phyloP scores from a whole-genome alignment of 1,140 invertebrate genomes.

The Polyergus mexicanus region DNA sequence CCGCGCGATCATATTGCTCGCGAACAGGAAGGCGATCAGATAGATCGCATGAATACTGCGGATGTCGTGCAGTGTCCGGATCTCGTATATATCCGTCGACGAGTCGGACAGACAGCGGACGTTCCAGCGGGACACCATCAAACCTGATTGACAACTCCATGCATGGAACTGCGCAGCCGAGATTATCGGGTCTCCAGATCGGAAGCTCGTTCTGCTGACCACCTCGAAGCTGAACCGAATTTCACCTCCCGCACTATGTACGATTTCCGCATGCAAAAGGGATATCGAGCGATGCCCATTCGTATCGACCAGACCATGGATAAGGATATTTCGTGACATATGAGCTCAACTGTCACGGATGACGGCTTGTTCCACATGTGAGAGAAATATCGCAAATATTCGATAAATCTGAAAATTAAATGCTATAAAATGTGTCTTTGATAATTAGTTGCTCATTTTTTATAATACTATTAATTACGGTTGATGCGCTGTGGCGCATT shows the following conservation, averaged over 20 bases:
- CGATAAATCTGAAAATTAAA: background rate
- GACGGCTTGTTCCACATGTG: slow-evolving; percentile 5
- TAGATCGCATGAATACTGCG: slow-evolving; percentile 77
- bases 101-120: slow-evolving; percentile 73
- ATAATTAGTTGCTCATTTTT: background rate
- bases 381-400: slow-evolving; percentile 39
- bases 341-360: slow-evolving; percentile 48
- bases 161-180: slow-evolving; percentile 73
- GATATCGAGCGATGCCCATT: slow-evolving; percentile 67
- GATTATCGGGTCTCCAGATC: slow-evolving; percentile 76
- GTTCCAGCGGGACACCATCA: slow-evolving; percentile 76
- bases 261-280: slow-evolving; percentile 76
- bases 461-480: background rate
- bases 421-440: background rate
- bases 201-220: slow-evolving; percentile 77
- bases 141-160: slow-evolving; percentile 76
- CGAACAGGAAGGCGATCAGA: slow-evolving; percentile 76
- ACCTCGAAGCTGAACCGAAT: slow-evolving; percentile 73
- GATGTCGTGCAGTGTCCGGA: slow-evolving; percentile 75
- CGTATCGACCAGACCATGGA: slow-evolving; percentile 55
- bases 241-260: slow-evolving; percentile 70
- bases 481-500: background rate
- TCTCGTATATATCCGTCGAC: slow-evolving; percentile 75
- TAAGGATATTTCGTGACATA: slow-evolving; percentile 70
- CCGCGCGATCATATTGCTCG: slow-evolving; percentile 61